phyloP scores from a whole-genome alignment of 2,797 vertebrate species.

The Phoxinus dragarum region DNA sequence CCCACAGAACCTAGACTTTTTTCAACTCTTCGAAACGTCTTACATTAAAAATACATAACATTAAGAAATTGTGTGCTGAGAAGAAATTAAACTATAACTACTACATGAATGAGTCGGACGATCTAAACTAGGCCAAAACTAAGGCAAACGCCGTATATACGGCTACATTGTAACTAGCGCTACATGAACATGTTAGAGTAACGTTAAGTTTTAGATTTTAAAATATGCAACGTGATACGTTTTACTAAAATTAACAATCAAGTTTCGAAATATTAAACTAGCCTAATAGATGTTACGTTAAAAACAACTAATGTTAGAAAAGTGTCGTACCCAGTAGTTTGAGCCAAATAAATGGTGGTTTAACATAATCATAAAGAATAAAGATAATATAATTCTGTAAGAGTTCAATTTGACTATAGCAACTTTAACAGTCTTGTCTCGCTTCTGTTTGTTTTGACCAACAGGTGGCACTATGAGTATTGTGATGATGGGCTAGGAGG shows the following conservation, averaged over 20 bases:
- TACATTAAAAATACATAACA: neutral
- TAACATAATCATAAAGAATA: neutral
- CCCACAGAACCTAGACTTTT: neutral
- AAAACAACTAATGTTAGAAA: neutral
- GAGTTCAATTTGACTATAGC: too few species aligned
- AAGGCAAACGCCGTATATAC: neutral
- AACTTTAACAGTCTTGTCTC: neutral
- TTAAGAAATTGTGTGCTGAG: neutral
- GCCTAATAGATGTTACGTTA: neutral
- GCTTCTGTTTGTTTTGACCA: conserved; percentile 69
- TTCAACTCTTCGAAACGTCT: neutral
- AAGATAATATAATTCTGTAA: neutral
- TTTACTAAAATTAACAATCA: neutral
- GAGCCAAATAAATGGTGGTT: neutral
- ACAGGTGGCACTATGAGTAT: conserved; percentile 81
- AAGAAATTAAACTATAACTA: neutral
- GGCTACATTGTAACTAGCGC: too few species aligned
- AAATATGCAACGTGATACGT: neutral
- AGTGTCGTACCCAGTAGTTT: too few species aligned
- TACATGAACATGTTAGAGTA: neutral
- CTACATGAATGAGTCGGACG: neutral
- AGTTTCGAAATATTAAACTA: neutral
- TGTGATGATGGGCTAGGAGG: conserved; percentile 53
- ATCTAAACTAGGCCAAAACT: neutral
- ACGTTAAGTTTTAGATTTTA: neutral